A percentile compares a stretch with the other conserved stretches of the same genome.
phyloP scores from a whole-genome alignment of 2,888 invertebrate genomes.

The Gibbula magus region DNA sequence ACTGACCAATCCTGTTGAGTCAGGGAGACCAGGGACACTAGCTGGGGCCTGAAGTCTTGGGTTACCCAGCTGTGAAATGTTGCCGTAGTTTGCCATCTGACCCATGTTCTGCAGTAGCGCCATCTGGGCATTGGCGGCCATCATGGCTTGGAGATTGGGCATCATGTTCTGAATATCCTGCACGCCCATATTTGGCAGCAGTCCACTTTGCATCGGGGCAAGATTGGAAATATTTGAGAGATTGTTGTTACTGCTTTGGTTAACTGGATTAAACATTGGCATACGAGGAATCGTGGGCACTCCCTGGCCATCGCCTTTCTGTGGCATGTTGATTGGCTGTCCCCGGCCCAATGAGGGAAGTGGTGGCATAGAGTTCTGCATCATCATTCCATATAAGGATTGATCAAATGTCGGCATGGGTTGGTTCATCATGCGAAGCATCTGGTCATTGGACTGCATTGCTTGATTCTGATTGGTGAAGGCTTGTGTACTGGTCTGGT shows the following conservation, averaged over 20 bases:
- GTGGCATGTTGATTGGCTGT: neutral
- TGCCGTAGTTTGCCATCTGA: too few relatives aligned
- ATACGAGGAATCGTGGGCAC: neutral
- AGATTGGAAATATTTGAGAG: neutral
- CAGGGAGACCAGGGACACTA: neutral
- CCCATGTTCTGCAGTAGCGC: neutral
- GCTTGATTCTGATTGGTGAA: neutral
- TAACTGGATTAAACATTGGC: neutral
- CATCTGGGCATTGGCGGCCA: neutral
- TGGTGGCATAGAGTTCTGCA: neutral
- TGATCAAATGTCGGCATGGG: conserved; percentile 12
- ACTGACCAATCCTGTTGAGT: neutral
- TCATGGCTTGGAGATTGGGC: neutral
- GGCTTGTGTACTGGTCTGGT: neutral
- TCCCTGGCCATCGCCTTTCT: neutral
- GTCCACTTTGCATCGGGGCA: neutral
- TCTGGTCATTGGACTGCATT: conserved; percentile 9
- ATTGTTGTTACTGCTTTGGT: neutral
- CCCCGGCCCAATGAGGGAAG: conserved; percentile 7
- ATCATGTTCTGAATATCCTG: neutral
- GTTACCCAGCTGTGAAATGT: neutral
- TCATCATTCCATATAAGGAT: conserved; percentile 9
- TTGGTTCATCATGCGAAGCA: conserved; percentile 18
- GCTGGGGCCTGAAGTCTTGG: neutral
- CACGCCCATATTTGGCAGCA: neutral